Evolutionary conservation across 2,113 vertebrate genomes (phyloP).

Genomic region (Pithys albifrons): DNA sequence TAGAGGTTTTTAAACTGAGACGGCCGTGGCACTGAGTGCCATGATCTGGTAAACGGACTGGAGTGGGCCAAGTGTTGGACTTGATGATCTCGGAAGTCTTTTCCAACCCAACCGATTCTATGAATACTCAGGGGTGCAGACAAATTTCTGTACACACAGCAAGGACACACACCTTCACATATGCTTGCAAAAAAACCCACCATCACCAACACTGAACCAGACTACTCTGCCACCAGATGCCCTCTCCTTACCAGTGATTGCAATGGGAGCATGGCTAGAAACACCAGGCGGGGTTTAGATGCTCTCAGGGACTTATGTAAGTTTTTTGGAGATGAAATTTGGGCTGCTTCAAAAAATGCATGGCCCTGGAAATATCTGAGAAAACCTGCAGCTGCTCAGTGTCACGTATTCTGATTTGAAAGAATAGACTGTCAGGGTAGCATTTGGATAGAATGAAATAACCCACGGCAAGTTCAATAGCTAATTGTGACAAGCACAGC

Average conservation of each 20-base stretch:
- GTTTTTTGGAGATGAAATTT: background rate
- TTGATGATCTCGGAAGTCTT: no score
- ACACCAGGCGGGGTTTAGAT: background rate
- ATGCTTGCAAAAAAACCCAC: background rate
- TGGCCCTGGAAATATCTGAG: background rate
- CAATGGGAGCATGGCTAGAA: background rate
- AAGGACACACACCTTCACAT: background rate
- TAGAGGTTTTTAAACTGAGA: no score
- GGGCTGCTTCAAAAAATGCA: background rate
- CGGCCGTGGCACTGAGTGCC: no score
- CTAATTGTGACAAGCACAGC: background rate
- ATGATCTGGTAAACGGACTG: no score
- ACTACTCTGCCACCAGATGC: background rate
- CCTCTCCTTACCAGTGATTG: background rate
- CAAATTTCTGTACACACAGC: background rate
- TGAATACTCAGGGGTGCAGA: background rate
- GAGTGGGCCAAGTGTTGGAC: no score
- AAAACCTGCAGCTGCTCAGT: background rate
- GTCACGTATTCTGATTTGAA: background rate
- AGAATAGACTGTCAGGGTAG: background rate
- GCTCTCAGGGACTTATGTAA: accelerated
- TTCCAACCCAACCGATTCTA: no score
- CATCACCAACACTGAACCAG: background rate
- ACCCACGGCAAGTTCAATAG: background rate
- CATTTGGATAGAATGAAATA: background rate